Conservation (phyloP, 1,140 invertebrate genomes). For the Centruroides sculpturatus region DNA sequence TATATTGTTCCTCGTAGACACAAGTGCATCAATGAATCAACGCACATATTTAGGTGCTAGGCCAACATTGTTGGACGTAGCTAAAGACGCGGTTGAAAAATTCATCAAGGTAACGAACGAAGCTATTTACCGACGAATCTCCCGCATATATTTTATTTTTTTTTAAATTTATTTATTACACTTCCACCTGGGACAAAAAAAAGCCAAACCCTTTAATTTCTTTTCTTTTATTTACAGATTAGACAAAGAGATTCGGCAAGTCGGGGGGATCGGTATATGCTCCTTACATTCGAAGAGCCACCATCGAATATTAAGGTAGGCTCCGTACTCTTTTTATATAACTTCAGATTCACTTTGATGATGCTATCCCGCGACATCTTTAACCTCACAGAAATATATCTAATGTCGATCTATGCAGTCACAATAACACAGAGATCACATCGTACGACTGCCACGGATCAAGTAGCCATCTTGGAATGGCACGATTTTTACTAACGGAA, state of each 20-base stretch:
- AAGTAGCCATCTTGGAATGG: too few species aligned
- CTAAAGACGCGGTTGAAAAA: slow-evolving; percentile 93
- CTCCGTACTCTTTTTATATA: not conserved
- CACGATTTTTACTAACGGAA: too few species aligned
- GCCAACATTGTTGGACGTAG: slow-evolving; percentile 89
- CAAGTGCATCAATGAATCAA: slow-evolving; percentile 98
- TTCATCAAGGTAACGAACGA: slow-evolving; percentile 77
- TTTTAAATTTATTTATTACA: too few species aligned
- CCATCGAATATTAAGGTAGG: slow-evolving; percentile 90
- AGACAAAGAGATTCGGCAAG: slow-evolving; percentile 85
- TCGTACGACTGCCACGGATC: too few species aligned
- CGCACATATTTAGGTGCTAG: slow-evolving; percentile 90
- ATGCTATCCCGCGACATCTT: too few species aligned
- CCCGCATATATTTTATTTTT: too few species aligned
- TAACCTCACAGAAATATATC: too few species aligned
- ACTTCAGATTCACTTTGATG: too few species aligned
- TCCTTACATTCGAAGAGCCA: slow-evolving; percentile 94
- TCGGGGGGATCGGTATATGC: slow-evolving; percentile 93
- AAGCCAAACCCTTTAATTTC: not conserved
- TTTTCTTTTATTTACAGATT: slow-evolving; percentile 43
- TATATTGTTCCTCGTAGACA: slow-evolving; percentile 97
- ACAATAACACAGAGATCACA: too few species aligned
- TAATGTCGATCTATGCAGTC: too few species aligned
- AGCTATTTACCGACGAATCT: not conserved
- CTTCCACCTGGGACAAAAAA: not conserved